Conservation (phyloP, 2,888 invertebrate species). For the Epsilonema sp. region DNA sequence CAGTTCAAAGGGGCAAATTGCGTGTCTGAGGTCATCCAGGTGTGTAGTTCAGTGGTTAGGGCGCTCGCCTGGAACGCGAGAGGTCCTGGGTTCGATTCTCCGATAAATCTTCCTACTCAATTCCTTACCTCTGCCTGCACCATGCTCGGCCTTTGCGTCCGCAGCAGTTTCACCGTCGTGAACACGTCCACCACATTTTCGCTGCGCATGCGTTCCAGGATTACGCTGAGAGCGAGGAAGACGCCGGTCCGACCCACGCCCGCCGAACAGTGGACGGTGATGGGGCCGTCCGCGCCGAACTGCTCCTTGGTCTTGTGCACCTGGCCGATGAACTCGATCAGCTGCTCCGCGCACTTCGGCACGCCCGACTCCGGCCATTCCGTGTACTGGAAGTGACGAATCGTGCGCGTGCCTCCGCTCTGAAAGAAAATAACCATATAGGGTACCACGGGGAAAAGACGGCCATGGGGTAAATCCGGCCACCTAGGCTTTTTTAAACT, state of each 20-base stretch:
- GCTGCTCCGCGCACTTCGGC: constrained; percentile 91
- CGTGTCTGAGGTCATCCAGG: too few relatives aligned
- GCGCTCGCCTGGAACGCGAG: too few relatives aligned
- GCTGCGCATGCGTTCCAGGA: constrained; percentile 93
- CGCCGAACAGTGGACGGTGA: constrained; percentile 61
- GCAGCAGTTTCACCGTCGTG: constrained; percentile 89
- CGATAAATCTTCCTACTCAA: too few relatives aligned
- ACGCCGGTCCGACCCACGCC: constrained; percentile 97
- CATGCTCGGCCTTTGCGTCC: constrained; percentile 97
- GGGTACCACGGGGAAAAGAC: too few relatives aligned
- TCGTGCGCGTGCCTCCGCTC: constrained; percentile 82
- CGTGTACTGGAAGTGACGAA: constrained; percentile 65
- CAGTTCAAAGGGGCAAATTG: too few relatives aligned
- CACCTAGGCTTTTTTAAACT: too few relatives aligned
- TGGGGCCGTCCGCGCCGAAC: constrained; percentile 97
- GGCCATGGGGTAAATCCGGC: too few relatives aligned
- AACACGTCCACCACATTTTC: constrained; percentile 97
- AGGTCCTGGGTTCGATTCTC: too few relatives aligned
- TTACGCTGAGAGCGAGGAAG: constrained; percentile 90
- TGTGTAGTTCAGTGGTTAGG: too few relatives aligned
- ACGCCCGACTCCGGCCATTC: constrained; percentile 47
- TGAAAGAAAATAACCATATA: constrained; percentile 16
- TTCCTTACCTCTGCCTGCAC: constrained; percentile 83
- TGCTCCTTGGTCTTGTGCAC: constrained; percentile 98
- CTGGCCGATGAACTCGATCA: constrained; percentile 96